phyloP scores from a whole-genome alignment of 2,113 vertebrate species.

The Ictidomys tridecemlineatus region DNA sequence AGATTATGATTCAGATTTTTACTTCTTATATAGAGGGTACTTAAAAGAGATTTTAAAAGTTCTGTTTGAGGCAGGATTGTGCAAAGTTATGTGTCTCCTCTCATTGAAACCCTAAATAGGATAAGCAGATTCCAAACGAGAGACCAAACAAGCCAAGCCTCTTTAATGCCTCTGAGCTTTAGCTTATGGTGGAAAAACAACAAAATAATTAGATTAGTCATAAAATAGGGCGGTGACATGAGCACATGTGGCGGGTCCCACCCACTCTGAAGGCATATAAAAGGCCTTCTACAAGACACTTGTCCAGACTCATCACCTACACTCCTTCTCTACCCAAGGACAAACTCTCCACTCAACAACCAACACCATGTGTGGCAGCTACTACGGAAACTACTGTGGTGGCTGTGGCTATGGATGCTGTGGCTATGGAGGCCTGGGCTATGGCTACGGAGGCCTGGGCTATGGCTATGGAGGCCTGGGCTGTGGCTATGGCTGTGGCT shows the following conservation, averaged over 20 bases:
- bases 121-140: not conserved
- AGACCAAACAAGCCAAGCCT: not conserved
- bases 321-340: not conserved
- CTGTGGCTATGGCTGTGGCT: no score
- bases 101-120: not conserved
- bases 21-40: not conserved
- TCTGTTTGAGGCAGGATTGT: not conserved
- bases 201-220: not conserved
- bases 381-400: not conserved
- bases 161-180: not conserved
- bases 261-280: not conserved
- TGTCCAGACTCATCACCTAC: not conserved
- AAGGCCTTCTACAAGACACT: not conserved
- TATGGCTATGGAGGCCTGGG: not conserved
- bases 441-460: not conserved
- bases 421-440: not conserved
- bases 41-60: not conserved
- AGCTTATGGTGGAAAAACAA: not conserved
- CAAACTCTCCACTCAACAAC: not conserved
- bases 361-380: not conserved
- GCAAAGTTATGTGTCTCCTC: rapidly evolving
- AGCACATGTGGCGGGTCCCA: not conserved
- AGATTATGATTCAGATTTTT: not conserved
- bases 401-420: not conserved
- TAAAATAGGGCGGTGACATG: not conserved